Conservation (phyloP, 2,797 vertebrate genomes). For the Acanthurus lineatus region DNA sequence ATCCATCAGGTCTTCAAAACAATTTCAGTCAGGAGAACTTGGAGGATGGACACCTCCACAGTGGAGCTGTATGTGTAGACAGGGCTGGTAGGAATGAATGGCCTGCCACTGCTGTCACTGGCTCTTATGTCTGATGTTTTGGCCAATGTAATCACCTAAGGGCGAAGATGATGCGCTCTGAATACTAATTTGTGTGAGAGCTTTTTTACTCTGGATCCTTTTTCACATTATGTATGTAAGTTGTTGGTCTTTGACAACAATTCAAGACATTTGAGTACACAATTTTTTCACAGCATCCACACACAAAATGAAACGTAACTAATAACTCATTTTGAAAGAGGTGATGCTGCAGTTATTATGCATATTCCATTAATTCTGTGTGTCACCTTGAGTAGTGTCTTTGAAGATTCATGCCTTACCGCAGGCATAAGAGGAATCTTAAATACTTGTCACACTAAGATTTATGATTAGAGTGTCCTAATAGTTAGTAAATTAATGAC, state of each 20-base stretch:
- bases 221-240: constrained; percentile 1
- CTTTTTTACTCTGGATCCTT: constrained; percentile 8
- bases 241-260: background rate
- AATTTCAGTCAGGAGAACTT: background rate
- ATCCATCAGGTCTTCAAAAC: constrained; percentile 8
- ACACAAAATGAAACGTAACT: background rate
- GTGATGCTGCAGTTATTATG: background rate
- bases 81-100: constrained; percentile 15
- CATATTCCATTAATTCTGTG: background rate
- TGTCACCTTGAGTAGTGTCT: background rate
- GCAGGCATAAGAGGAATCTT: background rate
- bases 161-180: background rate
- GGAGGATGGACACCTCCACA: constrained; percentile 3
- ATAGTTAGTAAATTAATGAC: background rate
- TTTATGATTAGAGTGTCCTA: background rate
- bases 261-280: background rate
- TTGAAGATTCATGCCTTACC: background rate
- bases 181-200: constrained; percentile 26
- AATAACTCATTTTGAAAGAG: background rate
- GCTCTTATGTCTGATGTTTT: constrained; percentile 24
- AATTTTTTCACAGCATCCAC: background rate
- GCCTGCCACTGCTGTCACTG: constrained; percentile 13
- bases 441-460: background rate
- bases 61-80: constrained; percentile 4
- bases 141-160: constrained; percentile 22